Conservation (phyloP, 2,797 vertebrate genomes). For the Crenuchus spilurus region DNA sequence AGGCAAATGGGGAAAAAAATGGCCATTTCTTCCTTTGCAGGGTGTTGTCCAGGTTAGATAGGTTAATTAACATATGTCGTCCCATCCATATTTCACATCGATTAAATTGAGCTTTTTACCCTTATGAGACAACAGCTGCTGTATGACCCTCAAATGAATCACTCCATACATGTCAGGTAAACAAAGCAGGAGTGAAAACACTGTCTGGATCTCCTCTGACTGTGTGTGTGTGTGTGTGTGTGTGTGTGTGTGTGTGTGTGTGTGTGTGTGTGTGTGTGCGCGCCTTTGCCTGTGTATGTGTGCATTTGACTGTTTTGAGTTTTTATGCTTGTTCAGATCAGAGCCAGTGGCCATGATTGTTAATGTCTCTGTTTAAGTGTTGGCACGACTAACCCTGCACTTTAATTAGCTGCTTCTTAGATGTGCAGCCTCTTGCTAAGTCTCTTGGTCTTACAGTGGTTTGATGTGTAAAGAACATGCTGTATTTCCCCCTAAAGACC, state of each 20-base stretch:
- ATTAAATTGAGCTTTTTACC: constrained; percentile 58
- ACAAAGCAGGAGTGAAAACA: constrained; percentile 47
- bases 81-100: constrained; percentile 58
- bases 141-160: constrained; percentile 58
- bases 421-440: background rate
- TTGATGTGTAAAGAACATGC: background rate
- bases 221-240: constrained; percentile 3
- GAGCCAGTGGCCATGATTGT: background rate
- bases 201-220: constrained; percentile 14
- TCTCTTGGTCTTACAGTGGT: background rate
- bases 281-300: background rate
- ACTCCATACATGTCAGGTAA: constrained; percentile 45
- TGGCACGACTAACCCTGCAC: background rate
- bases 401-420: background rate
- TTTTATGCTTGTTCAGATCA: background rate
- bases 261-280: constrained; percentile 30
- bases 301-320: background rate
- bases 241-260: constrained; percentile 2
- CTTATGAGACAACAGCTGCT: constrained; percentile 53
- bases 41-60: constrained; percentile 29
- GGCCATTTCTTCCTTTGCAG: background rate
- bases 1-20: constrained; percentile 5
- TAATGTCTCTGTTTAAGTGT: background rate
- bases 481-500: background rate
- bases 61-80: constrained; percentile 67